Evolutionary conservation across 1,140 invertebrate genomes (phyloP).

Genomic region (Drosophila baimaii): DNA sequence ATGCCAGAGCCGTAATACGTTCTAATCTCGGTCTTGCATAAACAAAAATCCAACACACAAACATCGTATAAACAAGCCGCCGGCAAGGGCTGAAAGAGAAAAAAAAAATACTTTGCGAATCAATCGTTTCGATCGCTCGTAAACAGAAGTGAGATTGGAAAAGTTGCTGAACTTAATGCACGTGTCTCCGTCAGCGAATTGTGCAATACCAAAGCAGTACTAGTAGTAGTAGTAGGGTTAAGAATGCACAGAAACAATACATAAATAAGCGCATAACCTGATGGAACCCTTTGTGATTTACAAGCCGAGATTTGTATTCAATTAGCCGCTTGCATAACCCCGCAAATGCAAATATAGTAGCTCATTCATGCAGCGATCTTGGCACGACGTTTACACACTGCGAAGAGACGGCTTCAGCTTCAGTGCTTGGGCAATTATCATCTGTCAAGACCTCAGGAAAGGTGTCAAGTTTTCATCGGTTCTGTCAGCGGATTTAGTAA

Average conservation of each 20-base stretch:
- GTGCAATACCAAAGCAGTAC: slow-evolving; percentile 6
- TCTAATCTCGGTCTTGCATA: slow-evolving; percentile 42
- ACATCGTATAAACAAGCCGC: slow-evolving; percentile 23
- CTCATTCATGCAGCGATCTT: slow-evolving; percentile 39
- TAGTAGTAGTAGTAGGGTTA: not conserved
- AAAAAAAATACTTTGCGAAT: slow-evolving; percentile 10
- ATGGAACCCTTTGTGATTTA: slow-evolving; percentile 44
- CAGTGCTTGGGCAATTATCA: slow-evolving; percentile 39
- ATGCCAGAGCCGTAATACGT: slow-evolving; percentile 24
- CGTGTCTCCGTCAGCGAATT: slow-evolving; percentile 8
- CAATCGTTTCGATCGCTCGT: slow-evolving; percentile 11
- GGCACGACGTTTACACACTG: slow-evolving; percentile 32
- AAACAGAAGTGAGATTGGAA: not conserved
- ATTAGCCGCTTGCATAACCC: slow-evolving; percentile 35
- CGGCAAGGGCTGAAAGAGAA: slow-evolving; percentile 21
- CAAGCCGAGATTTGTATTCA: slow-evolving; percentile 27
- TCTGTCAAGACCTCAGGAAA: slow-evolving; percentile 36
- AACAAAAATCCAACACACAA: slow-evolving; percentile 24
- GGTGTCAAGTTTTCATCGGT: slow-evolving; percentile 49
- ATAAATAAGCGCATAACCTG: slow-evolving; percentile 36
- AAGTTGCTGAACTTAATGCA: slow-evolving; percentile 26
- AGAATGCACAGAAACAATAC: slow-evolving; percentile 12
- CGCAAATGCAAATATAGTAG: slow-evolving; percentile 36
- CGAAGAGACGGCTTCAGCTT: slow-evolving; percentile 12
- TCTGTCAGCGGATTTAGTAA: slow-evolving; percentile 45